phyloP scores from a whole-genome alignment of 1,140 invertebrate species.

The Asbolus verrucosus region DNA sequence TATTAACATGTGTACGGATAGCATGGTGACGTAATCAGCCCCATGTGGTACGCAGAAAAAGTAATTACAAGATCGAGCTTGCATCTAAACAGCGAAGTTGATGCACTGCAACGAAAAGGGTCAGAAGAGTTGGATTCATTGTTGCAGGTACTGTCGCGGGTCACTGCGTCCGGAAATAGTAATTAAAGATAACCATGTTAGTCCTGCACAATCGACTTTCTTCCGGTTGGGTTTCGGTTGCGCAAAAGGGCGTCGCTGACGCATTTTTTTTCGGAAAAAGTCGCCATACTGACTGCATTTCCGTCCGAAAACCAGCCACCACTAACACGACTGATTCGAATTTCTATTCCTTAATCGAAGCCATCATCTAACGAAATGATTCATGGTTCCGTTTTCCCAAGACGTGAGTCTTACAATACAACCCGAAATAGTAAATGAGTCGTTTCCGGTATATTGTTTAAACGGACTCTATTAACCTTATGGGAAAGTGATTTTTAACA shows the following conservation, averaged over 20 bases:
- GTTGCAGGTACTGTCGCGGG: constrained; percentile 26
- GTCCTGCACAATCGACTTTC: not conserved
- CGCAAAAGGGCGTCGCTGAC: not conserved
- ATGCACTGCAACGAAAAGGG: not conserved
- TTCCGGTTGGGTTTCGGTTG: constrained; percentile 6
- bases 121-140: constrained; percentile 20
- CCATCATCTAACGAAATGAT: constrained; percentile 23
- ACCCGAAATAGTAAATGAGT: constrained; percentile 18
- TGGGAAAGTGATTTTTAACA: constrained; percentile 18
- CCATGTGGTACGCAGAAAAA: no score
- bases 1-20: no score
- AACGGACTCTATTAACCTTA: constrained; percentile 3
- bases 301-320: no score
- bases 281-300: not conserved
- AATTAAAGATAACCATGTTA: constrained; percentile 15
- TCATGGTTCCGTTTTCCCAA: constrained; percentile 37
- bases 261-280: not conserved
- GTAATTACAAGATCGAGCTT: no score
- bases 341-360: constrained; percentile 2
- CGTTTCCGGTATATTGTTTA: constrained; percentile 21
- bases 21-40: no score
- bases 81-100: not conserved
- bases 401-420: constrained; percentile 9
- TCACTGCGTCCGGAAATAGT: constrained; percentile 19
- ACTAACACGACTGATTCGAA: no score